Evolutionary conservation across 2,113 vertebrate species (phyloP).

Genomic region (Crotalus tigris): DNA sequence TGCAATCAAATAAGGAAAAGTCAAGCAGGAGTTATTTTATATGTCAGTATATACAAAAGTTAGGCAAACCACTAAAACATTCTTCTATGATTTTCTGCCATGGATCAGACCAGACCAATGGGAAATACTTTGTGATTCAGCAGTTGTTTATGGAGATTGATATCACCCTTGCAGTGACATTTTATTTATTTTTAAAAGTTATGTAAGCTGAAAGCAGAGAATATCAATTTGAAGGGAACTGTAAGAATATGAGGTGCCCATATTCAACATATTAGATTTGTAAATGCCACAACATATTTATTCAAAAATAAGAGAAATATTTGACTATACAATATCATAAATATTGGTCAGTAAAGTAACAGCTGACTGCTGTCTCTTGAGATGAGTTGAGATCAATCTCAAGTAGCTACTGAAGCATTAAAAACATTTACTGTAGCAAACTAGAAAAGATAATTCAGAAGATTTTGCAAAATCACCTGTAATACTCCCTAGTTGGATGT

Average conservation of each 20-base stretch:
- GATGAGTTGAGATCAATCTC: neutral
- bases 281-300: neutral
- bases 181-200: constrained; percentile 11
- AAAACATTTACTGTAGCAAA: constrained; percentile 7
- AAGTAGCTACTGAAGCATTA: constrained; percentile 5
- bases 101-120: neutral
- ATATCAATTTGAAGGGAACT: neutral
- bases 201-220: neutral
- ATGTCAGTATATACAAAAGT: constrained; percentile 29
- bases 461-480: neutral
- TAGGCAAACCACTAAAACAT: constrained; percentile 28
- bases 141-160: constrained; percentile 23
- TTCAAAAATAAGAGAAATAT: neutral
- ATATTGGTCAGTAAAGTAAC: neutral
- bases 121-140: constrained; percentile 8
- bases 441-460: neutral
- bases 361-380: neutral
- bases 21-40: constrained; percentile 30
- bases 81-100: constrained; percentile 11
- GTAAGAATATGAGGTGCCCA: neutral
- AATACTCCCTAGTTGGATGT: neutral
- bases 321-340: neutral
- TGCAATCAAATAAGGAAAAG: constrained; percentile 47
- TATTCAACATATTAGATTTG: constrained; percentile 2
- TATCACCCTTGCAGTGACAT: neutral